phyloP scores from a whole-genome alignment of 2,888 invertebrate genomes.

The Hydrotaea cyrtoneurina region DNA sequence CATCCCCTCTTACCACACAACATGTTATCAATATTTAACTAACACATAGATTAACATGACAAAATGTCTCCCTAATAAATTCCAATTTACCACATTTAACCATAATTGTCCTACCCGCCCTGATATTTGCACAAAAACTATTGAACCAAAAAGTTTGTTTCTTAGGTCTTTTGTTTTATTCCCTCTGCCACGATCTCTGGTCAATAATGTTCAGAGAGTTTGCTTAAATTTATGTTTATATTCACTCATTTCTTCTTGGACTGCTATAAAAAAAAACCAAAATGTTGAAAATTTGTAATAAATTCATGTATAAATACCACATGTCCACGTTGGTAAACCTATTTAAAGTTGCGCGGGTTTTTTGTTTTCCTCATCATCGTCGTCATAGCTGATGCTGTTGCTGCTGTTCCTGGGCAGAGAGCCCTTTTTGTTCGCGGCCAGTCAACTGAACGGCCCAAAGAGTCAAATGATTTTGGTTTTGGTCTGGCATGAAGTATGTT shows the following conservation, averaged over 20 bases:
- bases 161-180: not conserved
- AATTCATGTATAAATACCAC: slow-evolving; percentile 57
- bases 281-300: slow-evolving; percentile 62
- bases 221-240: slow-evolving; percentile 53
- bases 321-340: slow-evolving; percentile 52
- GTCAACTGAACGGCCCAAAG: not conserved
- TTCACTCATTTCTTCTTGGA: slow-evolving; percentile 1
- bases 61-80: not conserved
- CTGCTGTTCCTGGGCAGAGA: not conserved
- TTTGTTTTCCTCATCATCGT: not conserved
- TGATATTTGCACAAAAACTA: not conserved
- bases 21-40: too few species aligned
- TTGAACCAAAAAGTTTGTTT: not conserved
- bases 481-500: slow-evolving; percentile 43
- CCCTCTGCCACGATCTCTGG: not conserved
- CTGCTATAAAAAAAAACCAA: too few species aligned
- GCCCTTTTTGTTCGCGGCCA: slow-evolving; percentile 5
- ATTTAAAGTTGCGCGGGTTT: slow-evolving; percentile 39
- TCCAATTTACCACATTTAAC: not conserved
- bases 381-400: slow-evolving; percentile 11
- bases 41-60: too few species aligned
- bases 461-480: not conserved
- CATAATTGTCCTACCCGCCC: not conserved
- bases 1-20: too few species aligned
- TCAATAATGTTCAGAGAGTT: slow-evolving; percentile 45